Base-by-base conservation (phyloP, 2,113 vertebrate species). In the Psittacula cyanocephala region DNA sequence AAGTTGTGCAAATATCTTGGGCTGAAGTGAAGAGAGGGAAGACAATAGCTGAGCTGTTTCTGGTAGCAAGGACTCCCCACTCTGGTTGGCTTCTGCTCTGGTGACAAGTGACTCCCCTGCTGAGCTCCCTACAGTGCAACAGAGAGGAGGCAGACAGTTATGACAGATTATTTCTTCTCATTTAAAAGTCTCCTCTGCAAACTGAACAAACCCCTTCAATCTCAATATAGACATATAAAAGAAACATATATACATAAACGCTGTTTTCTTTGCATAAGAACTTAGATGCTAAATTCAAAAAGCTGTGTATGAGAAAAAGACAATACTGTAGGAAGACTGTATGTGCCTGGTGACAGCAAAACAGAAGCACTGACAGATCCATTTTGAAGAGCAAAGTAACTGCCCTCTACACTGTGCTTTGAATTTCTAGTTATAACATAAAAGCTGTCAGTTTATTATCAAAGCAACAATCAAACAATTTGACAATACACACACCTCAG, bases 1-100 rank as follows among this genome's bases (percentile, higher is more conserved):
- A 50, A 98, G 83, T 63, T 99, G 98, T 88, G 98, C 98, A 96
- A 99, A 98, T 95, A 98, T 97, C 97, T 98, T 98, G 89, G 98
- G 98, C 86, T 98, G 98, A 89, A 98, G 93, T 39, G 98, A 98
- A 50, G 98, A 98, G 46, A 98, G 91, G 16, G 98, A 98, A 88
- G 98, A 98, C 60, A 98, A 96, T 39, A 98, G 95, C 59, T 98
- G 98, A 47, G 97, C 84, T 88, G 97, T 96, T 55, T 98, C 98
- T 83, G 97, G 96, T 79, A 95, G 97, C 76, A 98, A 91, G 43
- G 97, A 88, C 78, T 96, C 87, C 55, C 55, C 75, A 0, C 89
- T 96, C 77, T 96, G 97, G 85, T 17, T 93, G 84, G 90, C 81
- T 95, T 97, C 97, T 82, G 96, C 76, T 96, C 96, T 98, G 84